Evolutionary conservation across 2,113 vertebrate genomes (phyloP).

Genomic region (Leiothrix lutea): DNA sequence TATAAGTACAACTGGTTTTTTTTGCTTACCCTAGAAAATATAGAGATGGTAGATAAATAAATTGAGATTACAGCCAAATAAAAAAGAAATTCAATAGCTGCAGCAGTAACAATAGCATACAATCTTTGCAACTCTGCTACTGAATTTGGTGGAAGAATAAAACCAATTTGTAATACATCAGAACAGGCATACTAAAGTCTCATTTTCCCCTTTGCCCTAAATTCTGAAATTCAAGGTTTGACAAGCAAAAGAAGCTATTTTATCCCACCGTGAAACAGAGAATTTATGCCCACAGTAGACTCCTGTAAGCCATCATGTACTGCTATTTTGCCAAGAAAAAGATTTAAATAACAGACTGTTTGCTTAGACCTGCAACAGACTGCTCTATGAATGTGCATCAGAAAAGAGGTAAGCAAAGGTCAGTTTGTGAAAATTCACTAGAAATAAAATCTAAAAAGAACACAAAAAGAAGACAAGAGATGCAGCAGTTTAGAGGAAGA

Average conservation of each 20-base stretch:
- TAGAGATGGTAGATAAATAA: neutral
- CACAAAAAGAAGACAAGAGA: neutral
- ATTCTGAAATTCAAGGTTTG: neutral
- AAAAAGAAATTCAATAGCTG: neutral
- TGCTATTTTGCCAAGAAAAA: neutral
- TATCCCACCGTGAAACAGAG: neutral
- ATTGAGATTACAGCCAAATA: neutral
- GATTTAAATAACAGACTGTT: neutral
- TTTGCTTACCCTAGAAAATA: neutral
- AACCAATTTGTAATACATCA: neutral
- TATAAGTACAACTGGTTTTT: neutral
- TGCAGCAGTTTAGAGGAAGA: neutral
- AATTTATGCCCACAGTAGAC: neutral
- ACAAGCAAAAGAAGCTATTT: neutral
- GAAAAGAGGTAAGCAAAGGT: neutral
- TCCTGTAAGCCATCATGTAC: neutral
- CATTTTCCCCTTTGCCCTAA: neutral
- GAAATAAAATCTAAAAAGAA: neutral
- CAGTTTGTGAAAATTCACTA: neutral
- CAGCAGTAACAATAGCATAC: neutral
- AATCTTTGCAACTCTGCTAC: neutral
- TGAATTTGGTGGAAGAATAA: neutral
- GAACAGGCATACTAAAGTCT: neutral
- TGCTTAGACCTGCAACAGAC: neutral
- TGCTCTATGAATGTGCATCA: neutral